A percentile compares a stretch with the other conserved stretches of the same genome.
Evolutionary conservation across 2,113 vertebrate genomes (phyloP).

Genomic region (Misgurnus mizolepis): DNA sequence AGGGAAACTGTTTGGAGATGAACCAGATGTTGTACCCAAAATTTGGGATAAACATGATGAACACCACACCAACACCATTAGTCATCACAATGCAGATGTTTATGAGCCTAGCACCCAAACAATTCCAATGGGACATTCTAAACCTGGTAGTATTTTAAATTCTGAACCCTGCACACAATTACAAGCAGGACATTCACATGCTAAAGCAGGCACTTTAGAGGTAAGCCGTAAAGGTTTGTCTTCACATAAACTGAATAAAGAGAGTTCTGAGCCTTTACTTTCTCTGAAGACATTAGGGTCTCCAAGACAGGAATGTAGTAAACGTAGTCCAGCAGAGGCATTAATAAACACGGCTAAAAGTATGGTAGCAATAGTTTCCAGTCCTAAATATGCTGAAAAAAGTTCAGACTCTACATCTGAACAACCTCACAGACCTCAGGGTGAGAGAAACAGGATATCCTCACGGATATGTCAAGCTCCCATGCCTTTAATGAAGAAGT

Average conservation of each 20-base stretch:
- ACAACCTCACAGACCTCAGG: slow-evolving; percentile 62
- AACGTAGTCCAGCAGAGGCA: slow-evolving; percentile 58
- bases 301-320: slow-evolving; percentile 56
- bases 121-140: not conserved
- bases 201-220: slow-evolving; percentile 59
- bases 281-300: slow-evolving; percentile 43
- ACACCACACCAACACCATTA: slow-evolving; percentile 45
- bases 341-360: slow-evolving; percentile 66
- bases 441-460: slow-evolving; percentile 68
- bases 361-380: slow-evolving; percentile 63
- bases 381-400: slow-evolving; percentile 55
- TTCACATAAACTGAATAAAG: slow-evolving; percentile 40
- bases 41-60: slow-evolving; percentile 70
- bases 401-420: slow-evolving; percentile 57
- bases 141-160: slow-evolving; percentile 40
- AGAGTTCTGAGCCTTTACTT: slow-evolving; percentile 60
- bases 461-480: slow-evolving; percentile 72
- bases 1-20: slow-evolving; percentile 48
- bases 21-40: slow-evolving; percentile 72
- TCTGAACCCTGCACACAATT: slow-evolving; percentile 36
- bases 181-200: slow-evolving; percentile 49
- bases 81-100: slow-evolving; percentile 30
- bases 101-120: slow-evolving; percentile 15
- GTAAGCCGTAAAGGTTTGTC: slow-evolving; percentile 43
- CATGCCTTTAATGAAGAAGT: slow-evolving; percentile 74